These are phyloP conservation scores for Phoeniculus purpureus DNA, from an alignment of 2,797 vertebrate species.

Conservation along the genomic window DNA sequence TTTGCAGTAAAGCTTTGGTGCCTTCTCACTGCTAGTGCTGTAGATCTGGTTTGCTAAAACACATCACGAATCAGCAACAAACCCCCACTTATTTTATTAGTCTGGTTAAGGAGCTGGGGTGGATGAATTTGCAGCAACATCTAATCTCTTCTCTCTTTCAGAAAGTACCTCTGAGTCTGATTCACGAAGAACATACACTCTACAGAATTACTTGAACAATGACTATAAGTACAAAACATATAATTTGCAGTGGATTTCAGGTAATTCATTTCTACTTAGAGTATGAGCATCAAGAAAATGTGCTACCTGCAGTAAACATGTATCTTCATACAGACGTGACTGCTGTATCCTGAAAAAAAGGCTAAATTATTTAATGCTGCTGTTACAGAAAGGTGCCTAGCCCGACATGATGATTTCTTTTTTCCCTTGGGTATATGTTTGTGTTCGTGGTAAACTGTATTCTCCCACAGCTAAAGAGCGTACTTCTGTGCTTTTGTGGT, in stretches of 20 bases:
- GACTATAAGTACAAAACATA: constrained; percentile 57
- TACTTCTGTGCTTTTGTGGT: neutral
- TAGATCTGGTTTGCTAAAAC: neutral
- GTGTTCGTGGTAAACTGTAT: fast-evolving
- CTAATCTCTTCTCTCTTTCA: constrained; percentile 33
- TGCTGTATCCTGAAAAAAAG: neutral
- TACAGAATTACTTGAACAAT: constrained; percentile 78
- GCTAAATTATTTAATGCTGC: neutral
- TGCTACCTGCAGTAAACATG: neutral
- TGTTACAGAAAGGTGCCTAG: fast-evolving
- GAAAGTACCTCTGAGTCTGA: constrained; percentile 61
- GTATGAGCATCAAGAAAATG: neutral
- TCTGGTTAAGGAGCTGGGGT: neutral
- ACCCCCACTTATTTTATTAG: neutral
- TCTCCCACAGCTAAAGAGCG: neutral
- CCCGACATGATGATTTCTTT: neutral
- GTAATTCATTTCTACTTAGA: constrained; percentile 48
- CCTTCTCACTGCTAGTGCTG: neutral
- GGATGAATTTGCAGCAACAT: neutral
- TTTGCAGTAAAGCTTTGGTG: neutral
- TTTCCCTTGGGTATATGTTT: neutral
- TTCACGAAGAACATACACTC: constrained; percentile 66
- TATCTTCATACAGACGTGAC: neutral
- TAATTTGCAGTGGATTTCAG: constrained; percentile 78
- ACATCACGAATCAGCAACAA: neutral